Percentiles rank a stretch among this genome's conserved stretches.
phyloP scores from a whole-genome alignment of 2,113 vertebrate species.

The Phaetusa simplex region DNA sequence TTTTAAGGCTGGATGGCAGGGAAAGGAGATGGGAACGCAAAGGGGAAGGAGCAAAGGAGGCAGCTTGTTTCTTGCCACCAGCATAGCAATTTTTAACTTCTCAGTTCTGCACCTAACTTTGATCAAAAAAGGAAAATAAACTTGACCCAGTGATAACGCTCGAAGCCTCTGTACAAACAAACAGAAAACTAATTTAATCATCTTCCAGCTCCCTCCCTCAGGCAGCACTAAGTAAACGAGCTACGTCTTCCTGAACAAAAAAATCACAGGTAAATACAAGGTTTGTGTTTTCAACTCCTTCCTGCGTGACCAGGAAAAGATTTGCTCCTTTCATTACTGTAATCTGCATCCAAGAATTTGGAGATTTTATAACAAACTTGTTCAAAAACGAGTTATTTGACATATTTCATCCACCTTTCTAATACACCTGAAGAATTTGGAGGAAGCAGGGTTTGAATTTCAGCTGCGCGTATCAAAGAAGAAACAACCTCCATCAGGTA shows the following conservation, averaged over 20 bases:
- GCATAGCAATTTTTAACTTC: not conserved
- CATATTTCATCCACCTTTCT: not conserved
- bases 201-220: not conserved
- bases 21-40: not conserved
- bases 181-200: not conserved
- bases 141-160: not conserved
- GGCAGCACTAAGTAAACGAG: not conserved
- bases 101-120: not conserved
- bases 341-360: not conserved
- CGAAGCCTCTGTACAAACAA: not conserved
- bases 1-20: not conserved
- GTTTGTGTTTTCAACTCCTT: not conserved
- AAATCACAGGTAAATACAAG: not conserved
- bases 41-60: not conserved
- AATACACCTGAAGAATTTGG: not conserved
- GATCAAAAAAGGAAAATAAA: conserved; percentile 13
- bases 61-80: not conserved
- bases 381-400: not conserved
- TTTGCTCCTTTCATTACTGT: not conserved
- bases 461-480: not conserved
- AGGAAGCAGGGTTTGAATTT: not conserved
- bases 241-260: not conserved
- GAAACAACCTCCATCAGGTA: not conserved
- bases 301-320: not conserved
- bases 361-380: not conserved